Percentiles rank a stretch among this genome's conserved stretches.
These are phyloP conservation scores for Peromyscus eremicus DNA, from an alignment of 2,797 vertebrate species.

Conservation along the genomic window DNA sequence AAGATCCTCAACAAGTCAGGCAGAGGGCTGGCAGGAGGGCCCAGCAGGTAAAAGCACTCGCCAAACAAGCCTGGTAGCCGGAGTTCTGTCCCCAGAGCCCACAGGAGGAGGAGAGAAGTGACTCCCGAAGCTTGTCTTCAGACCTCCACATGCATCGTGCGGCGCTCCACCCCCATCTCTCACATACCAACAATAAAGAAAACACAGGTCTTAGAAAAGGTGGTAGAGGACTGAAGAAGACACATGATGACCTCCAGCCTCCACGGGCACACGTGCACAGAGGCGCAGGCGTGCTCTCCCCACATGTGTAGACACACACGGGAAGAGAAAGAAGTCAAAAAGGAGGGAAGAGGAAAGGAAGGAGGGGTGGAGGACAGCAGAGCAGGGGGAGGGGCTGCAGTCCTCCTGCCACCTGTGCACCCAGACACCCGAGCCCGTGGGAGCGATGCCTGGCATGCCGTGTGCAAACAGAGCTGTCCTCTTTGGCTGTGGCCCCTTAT, in stretches of 20 bases:
- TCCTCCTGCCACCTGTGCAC: constrained; percentile 56
- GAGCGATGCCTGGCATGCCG: neutral
- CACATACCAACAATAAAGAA: neutral
- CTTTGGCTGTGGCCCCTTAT: neutral
- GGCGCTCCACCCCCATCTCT: neutral
- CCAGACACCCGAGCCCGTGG: constrained; percentile 63
- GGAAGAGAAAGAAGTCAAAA: rapidly evolving
- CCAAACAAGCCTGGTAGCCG: neutral
- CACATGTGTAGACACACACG: neutral
- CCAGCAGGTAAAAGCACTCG: neutral
- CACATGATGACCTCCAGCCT: neutral
- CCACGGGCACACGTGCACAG: neutral
- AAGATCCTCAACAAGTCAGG: neutral
- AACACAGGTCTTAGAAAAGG: neutral
- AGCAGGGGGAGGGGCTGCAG: neutral
- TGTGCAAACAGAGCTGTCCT: constrained; percentile 48
- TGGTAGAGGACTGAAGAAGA: neutral
- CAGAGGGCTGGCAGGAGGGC: neutral
- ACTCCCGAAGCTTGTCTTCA: neutral
- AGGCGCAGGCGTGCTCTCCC: too few relatives aligned
- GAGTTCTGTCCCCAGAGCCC: neutral
- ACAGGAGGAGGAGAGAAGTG: neutral
- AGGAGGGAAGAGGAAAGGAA: rapidly evolving
- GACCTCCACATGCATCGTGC: neutral
- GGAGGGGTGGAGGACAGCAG: rapidly evolving